Conservation (phyloP, 2,797 vertebrate species). For the Hyperoplus lanceolatus region DNA sequence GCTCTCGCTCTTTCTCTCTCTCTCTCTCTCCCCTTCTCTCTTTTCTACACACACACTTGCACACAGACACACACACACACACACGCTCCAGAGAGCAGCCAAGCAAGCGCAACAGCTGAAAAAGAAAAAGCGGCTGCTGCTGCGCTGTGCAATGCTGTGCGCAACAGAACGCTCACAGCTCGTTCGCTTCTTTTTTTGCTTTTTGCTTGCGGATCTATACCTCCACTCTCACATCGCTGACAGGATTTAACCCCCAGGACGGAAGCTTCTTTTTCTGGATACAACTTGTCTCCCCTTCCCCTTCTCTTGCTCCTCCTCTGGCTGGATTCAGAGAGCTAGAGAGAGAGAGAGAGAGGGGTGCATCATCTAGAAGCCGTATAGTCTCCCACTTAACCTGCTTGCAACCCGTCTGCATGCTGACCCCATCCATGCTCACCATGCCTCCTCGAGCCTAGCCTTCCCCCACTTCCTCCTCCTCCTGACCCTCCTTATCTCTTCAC, state of each 20-base stretch:
- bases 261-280: slow-evolving; percentile 74
- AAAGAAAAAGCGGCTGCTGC: slow-evolving; percentile 62
- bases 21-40: slow-evolving; percentile 67
- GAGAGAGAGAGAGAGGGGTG: too few relatives aligned
- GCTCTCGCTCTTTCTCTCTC: slow-evolving; percentile 85
- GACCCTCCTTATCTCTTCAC: slow-evolving; percentile 17
- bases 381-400: slow-evolving; percentile 42
- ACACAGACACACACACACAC: slow-evolving; percentile 38
- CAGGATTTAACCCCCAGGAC: slow-evolving; percentile 77
- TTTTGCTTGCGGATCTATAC: slow-evolving; percentile 77
- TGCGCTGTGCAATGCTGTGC: slow-evolving; percentile 55
- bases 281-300: slow-evolving; percentile 68
- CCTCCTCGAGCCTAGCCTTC: slow-evolving; percentile 67
- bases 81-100: slow-evolving; percentile 64
- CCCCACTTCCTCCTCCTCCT: slow-evolving; percentile 20
- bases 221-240: slow-evolving; percentile 58
- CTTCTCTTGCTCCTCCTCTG: slow-evolving; percentile 22
- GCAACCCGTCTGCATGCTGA: slow-evolving; percentile 66
- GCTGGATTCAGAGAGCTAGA: slow-evolving; percentile 61
- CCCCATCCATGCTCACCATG: slow-evolving; percentile 69
- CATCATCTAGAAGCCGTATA: slow-evolving; percentile 45
- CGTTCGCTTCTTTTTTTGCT: slow-evolving; percentile 18
- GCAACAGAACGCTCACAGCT: slow-evolving; percentile 54
- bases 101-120: slow-evolving; percentile 85
- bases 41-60: slow-evolving; percentile 18